These are phyloP conservation scores for Venustaconcha ellipsiformis DNA, from an alignment of 1,140 invertebrate genomes.

Conservation along the genomic window DNA sequence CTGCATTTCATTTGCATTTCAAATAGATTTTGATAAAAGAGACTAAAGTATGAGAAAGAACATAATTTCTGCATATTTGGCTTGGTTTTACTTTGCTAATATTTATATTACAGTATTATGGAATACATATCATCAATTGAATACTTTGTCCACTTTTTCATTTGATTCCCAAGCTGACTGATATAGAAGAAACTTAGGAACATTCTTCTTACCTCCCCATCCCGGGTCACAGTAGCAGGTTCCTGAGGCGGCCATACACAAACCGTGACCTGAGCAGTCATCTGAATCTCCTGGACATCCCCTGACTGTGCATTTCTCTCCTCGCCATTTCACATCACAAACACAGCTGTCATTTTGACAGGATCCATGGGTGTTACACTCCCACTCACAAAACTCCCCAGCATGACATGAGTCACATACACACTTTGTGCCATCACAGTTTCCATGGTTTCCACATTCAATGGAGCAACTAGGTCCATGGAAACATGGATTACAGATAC, in stretches of 20 bases:
- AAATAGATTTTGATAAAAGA: neutral
- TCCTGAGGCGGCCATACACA: constrained; percentile 48
- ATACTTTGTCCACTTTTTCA: too few relatives aligned
- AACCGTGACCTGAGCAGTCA: constrained; percentile 52
- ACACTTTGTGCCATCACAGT: constrained; percentile 46
- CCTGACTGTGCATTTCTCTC: constrained; percentile 43
- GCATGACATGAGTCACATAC: constrained; percentile 50
- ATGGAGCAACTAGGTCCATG: constrained; percentile 48
- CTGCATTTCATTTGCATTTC: neutral
- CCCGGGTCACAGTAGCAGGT: constrained; percentile 54
- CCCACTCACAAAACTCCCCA: constrained; percentile 51
- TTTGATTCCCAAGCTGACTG: too few relatives aligned
- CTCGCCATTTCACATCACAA: constrained; percentile 49
- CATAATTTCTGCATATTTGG: too few relatives aligned
- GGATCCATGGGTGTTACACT: constrained; percentile 49
- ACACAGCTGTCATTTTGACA: constrained; percentile 40
- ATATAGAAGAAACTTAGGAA: neutral
- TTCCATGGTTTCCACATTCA: constrained; percentile 47
- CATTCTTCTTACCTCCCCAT: constrained; percentile 48
- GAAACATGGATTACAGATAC: constrained; percentile 56
- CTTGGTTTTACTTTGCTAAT: too few relatives aligned
- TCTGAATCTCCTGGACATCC: constrained; percentile 41
- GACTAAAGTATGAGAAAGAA: too few relatives aligned
- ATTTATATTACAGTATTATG: too few relatives aligned
- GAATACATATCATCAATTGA: too few relatives aligned